Evolutionary conservation across 2,888 invertebrate species (phyloP), one percentile per base, ranked within the genome.

Genomic region (Gandaritis pyraliata): DNA sequence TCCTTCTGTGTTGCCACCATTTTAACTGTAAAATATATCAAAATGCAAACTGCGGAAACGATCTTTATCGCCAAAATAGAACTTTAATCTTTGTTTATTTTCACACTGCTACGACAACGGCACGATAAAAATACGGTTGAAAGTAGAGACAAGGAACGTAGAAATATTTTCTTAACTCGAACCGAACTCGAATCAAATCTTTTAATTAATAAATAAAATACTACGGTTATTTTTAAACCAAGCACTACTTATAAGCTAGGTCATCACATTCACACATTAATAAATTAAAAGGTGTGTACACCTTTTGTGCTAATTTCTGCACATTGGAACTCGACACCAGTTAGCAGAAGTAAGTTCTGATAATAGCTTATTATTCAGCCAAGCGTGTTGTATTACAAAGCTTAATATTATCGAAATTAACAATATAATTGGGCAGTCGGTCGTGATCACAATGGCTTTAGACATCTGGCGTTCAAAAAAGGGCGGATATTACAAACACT

Each of bases 401-500:
- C 82, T 83, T 85, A 84, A 88, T 90, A 90, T 90, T 91, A 88
- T 88, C 79, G 82, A 90, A 90, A 92, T 92, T 92, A 91, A 92
- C 91, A 91, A 90, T 90, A 91, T 91, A 92, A 92, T 91, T 91
- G 92, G 90, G 90, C 85, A 90, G 81, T 86, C 87, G 81, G 79
- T 81, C 83, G 85, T 81, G 79, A 73, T 74, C 66, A 72, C 64
- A 66, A 76, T 73, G 11, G 59, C 52, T 82, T 82, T 81, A 84
- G 81, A 88, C 92, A 91, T 90, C 90, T 91, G 91, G 85, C 84
- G 78, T 80, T 72, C 80, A 87, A 90, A 88, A 90, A 90, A 89
- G 90, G 89, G 90, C 91, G 92, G 91, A 91, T 90, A 88, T 88
- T 76, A 83, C 88, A 86, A 89, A 90, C 88, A 83, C 77, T 71